These are phyloP conservation scores for Ectropis grisescens DNA, from an alignment of 1,140 invertebrate species.

Conservation along the genomic window DNA sequence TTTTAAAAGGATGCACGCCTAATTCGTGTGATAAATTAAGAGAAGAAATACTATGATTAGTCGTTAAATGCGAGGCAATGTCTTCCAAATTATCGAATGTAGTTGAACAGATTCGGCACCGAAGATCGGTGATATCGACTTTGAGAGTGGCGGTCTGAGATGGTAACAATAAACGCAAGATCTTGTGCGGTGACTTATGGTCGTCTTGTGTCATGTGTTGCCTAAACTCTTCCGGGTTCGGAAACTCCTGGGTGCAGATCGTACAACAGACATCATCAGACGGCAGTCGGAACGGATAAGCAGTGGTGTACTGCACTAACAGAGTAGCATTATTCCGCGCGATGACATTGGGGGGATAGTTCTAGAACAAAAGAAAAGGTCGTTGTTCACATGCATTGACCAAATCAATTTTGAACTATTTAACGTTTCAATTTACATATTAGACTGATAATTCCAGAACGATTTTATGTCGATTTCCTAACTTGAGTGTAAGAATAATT, in stretches of 20 bases:
- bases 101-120: neutral
- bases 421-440: too few relatives aligned
- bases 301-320: conserved; percentile 10
- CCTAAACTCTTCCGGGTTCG: conserved; percentile 7
- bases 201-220: conserved; percentile 9
- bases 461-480: too few relatives aligned
- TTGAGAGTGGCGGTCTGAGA: conserved; percentile 14
- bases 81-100: neutral
- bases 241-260: conserved; percentile 6
- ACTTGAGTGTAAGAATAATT: too few relatives aligned
- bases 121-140: conserved; percentile 2
- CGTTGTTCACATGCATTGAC: too few relatives aligned
- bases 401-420: too few relatives aligned
- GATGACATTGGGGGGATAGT: conserved; percentile 4
- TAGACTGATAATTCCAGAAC: too few relatives aligned
- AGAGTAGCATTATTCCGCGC: conserved; percentile 8
- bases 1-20: conserved; percentile 2
- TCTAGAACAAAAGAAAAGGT: conserved; percentile 17
- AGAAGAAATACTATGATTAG: neutral
- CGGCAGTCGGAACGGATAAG: conserved; percentile 13
- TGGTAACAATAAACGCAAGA: conserved; percentile 1
- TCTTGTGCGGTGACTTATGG: too few relatives aligned
- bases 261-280: conserved; percentile 9
- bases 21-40: conserved; percentile 1
- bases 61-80: conserved; percentile 1